These are phyloP conservation scores for Aphelenchoides bicaudatus DNA, from an alignment of 2,888 invertebrate genomes.

Conservation along the genomic window DNA sequence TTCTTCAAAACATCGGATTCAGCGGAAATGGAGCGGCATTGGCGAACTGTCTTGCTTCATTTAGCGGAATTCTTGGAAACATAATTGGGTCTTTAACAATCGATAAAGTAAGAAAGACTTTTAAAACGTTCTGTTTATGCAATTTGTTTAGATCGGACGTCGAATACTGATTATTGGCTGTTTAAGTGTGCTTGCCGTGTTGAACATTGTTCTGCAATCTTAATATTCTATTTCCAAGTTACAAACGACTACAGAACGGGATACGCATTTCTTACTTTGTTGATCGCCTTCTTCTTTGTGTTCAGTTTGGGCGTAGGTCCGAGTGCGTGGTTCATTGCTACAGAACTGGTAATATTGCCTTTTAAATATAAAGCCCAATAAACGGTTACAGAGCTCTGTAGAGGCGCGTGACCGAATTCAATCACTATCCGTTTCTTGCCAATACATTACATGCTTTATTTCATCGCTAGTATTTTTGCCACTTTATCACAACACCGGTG, in stretches of 20 bases:
- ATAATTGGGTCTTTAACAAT: slow-evolving; percentile 39
- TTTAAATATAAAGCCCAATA: too few relatives aligned
- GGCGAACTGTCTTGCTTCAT: slow-evolving; percentile 44
- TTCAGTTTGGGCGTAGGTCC: slow-evolving; percentile 53
- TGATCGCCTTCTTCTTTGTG: slow-evolving; percentile 43
- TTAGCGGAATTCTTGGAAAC: slow-evolving; percentile 43
- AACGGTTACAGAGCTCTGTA: too few relatives aligned
- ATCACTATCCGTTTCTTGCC: slow-evolving; percentile 31
- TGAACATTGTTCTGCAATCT: slow-evolving; percentile 43
- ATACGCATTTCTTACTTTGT: slow-evolving; percentile 41
- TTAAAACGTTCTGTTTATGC: slow-evolving; percentile 18
- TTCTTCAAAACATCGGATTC: slow-evolving; percentile 46
- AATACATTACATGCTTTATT: slow-evolving; percentile 49
- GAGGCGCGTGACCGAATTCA: slow-evolving; percentile 29
- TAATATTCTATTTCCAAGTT: slow-evolving; percentile 34
- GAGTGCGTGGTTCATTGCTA: slow-evolving; percentile 47
- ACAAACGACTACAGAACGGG: slow-evolving; percentile 24
- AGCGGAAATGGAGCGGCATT: slow-evolving; percentile 37
- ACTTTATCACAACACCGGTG: slow-evolving; percentile 32
- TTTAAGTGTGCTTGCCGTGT: slow-evolving; percentile 34
- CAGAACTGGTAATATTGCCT: too few relatives aligned
- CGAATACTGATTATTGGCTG: slow-evolving; percentile 42
- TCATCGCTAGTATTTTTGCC: slow-evolving; percentile 47
- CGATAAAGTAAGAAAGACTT: slow-evolving; percentile 35
- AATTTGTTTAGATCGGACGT: too few relatives aligned